phyloP scores from a whole-genome alignment of 1,140 invertebrate genomes.

The Hycleus cichorii region DNA sequence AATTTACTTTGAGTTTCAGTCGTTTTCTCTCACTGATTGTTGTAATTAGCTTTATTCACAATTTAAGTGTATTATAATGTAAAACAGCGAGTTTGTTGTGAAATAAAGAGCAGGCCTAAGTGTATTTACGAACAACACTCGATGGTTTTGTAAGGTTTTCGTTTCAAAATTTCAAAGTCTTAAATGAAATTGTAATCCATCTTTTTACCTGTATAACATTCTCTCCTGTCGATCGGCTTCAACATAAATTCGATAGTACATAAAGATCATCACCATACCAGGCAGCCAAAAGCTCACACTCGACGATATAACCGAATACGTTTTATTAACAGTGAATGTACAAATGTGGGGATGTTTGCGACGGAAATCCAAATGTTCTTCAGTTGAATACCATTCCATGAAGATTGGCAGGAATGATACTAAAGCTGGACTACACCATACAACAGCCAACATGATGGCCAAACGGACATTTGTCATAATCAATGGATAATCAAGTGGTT shows the following conservation, averaged over 20 bases:
- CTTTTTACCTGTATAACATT: conserved; percentile 71
- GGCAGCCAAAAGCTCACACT: conserved; percentile 94
- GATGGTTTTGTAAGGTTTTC: no score
- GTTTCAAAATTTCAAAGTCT: no score
- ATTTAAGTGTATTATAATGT: no score
- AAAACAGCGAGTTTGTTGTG: no score
- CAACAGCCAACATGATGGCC: conserved; percentile 69
- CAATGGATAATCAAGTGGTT: conserved; percentile 79
- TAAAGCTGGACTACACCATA: conserved; percentile 86
- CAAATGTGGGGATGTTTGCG: conserved; percentile 68
- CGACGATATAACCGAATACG: conserved; percentile 85
- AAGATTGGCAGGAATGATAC: conserved; percentile 95
- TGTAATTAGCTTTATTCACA: no score
- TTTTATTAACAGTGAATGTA: conserved; percentile 80
- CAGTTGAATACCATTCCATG: conserved; percentile 84
- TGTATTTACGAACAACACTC: no score
- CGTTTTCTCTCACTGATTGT: no score
- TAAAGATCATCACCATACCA: conserved; percentile 87
- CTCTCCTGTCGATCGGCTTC: conserved; percentile 88
- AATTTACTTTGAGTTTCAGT: no score
- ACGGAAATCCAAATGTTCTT: conserved; percentile 66
- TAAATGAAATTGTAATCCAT: no score
- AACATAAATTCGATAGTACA: conserved; percentile 88
- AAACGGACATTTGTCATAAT: conserved; percentile 77
- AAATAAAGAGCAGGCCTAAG: no score